Evolutionary conservation across 2,797 vertebrate genomes (phyloP).

Genomic region (Sternotherus odoratus): DNA sequence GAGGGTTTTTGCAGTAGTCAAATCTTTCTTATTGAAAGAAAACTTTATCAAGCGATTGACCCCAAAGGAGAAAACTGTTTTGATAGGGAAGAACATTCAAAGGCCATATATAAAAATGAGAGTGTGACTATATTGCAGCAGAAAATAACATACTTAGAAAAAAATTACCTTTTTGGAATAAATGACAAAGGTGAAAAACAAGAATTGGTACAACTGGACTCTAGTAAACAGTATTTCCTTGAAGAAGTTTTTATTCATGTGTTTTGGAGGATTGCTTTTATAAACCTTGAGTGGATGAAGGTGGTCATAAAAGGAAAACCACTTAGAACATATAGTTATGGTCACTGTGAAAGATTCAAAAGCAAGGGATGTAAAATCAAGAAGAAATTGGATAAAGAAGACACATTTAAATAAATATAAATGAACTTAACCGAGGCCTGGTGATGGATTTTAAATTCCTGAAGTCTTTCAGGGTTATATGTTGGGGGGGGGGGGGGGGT

Average conservation of each 20-base stretch:
- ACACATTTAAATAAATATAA: not conserved
- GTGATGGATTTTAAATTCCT: not conserved
- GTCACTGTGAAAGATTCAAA: not conserved
- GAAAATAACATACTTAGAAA: constrained; percentile 24
- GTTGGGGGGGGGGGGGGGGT: not conserved
- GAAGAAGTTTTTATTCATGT: not conserved
- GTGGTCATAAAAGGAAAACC: not conserved
- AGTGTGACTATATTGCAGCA: constrained; percentile 47
- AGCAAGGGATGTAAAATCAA: not conserved
- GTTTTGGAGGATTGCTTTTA: not conserved
- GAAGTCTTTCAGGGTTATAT: not conserved
- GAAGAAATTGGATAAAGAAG: not conserved
- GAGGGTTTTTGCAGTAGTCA: not conserved
- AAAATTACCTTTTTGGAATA: constrained; percentile 19
- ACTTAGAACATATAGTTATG: not conserved
- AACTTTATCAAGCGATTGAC: constrained; percentile 69
- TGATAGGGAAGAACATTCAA: constrained; percentile 46
- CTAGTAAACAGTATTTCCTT: not conserved
- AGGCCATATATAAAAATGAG: constrained; percentile 56
- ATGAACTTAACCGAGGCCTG: not conserved
- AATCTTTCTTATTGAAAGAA: not conserved
- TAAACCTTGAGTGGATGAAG: not conserved
- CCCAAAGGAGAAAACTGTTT: constrained; percentile 63
- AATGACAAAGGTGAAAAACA: not conserved
- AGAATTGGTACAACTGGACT: not conserved